Conservation (phyloP, 2,113 vertebrate genomes). For the Euleptes europaea region DNA sequence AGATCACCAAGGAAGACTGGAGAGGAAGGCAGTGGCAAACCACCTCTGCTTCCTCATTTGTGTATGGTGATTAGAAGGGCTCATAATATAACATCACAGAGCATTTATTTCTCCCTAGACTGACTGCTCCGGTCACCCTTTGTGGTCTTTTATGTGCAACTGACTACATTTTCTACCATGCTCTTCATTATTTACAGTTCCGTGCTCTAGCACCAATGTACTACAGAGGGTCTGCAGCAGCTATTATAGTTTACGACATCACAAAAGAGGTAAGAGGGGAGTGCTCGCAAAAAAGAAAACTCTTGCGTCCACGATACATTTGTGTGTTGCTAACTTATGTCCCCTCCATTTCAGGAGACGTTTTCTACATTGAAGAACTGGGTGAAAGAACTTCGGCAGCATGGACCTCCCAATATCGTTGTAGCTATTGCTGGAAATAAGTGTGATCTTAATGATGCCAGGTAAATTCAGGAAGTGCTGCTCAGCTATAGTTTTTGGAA, state of each 20-base stretch:
- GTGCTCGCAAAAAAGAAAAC: background rate
- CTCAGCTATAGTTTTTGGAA: background rate
- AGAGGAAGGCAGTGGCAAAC: too few relatives aligned
- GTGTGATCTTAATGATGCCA: slow-evolving; percentile 93
- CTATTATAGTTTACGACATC: slow-evolving; percentile 98
- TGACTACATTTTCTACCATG: background rate
- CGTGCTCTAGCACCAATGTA: slow-evolving; percentile 98
- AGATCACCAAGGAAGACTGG: too few relatives aligned
- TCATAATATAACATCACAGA: background rate
- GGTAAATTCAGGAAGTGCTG: slow-evolving; percentile 72
- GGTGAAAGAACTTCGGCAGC: slow-evolving; percentile 96
- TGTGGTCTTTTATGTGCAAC: background rate
- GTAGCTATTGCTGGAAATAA: slow-evolving; percentile 98
- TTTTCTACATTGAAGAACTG: slow-evolving; percentile 97
- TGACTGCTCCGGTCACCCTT: too few relatives aligned
- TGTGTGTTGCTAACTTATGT: slow-evolving; percentile 10
- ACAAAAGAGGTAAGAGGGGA: slow-evolving; percentile 90
- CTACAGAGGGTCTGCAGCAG: slow-evolving; percentile 96
- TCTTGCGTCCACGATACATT: background rate
- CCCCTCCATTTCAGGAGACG: slow-evolving; percentile 81
- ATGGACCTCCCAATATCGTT: slow-evolving; percentile 95
- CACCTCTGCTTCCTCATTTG: too few relatives aligned
- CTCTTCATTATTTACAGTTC: slow-evolving; percentile 79
- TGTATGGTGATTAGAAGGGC: background rate
- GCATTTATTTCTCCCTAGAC: background rate